Evolutionary conservation across 2,113 vertebrate genomes (phyloP), one percentile per base, ranked within the genome.

Genomic region (Suricata suricatta): DNA sequence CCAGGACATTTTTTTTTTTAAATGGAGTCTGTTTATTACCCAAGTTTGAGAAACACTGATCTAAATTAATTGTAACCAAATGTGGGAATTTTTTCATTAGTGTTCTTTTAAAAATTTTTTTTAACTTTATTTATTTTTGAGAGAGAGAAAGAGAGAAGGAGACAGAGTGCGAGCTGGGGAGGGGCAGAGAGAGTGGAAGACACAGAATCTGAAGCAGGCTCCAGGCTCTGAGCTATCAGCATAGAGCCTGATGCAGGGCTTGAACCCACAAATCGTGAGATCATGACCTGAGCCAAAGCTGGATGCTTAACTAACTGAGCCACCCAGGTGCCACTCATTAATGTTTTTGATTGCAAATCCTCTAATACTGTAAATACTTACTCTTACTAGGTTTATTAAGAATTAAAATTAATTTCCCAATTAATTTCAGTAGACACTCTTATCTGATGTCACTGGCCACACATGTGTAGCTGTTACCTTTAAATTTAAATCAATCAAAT

Each of bases 361-460:
- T 76, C 60, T 57, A 52, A 77, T 71, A 33, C 79, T 44, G 66
- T 83, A 91, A 76, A 68, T 76, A 89, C 31, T 35, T 87, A 23
- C 2, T 80, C 2, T 88, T 90, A 88, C 14, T 89, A 47, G 35
- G 23, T 85, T 88, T 72, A 80, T 92, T 68, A 88, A 88, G 33
- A 94, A 84, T 95, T 95, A 88, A 92, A 57, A 85, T 81, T 81
- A 6, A 69, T 81, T 84, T 88, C 79, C 50, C 50, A 29, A 60
- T 79, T 84, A 64, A 64, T 92, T 97, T 88, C 25, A 84, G 38
- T 35, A 80, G 38, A 13, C 4, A 86, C 9, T 88, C 35, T 81
- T 69, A 33, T 38, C 31, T 81, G 10, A 72, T 69, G 52, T 71
- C 76, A 84, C 47, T 74, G 85, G 84, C 21, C n/a, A 72, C 38